These are phyloP conservation scores for Brachionus sp. DNA, from an alignment of 1,140 invertebrate species.

Conservation along the genomic window DNA sequence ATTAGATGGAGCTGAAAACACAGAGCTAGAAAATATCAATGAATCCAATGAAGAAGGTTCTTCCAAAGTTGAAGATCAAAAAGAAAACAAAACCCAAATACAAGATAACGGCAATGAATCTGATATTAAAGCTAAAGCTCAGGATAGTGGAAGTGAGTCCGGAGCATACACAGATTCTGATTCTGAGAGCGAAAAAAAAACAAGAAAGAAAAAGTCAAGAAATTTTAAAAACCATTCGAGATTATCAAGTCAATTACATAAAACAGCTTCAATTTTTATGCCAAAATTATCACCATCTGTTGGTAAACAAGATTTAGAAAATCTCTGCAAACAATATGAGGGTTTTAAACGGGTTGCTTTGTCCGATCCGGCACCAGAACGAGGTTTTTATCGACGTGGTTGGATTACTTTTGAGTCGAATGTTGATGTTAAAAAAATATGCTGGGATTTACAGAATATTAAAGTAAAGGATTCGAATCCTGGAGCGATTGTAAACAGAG, in stretches of 20 bases:
- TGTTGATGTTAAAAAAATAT: conserved; percentile 98
- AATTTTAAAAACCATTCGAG: neutral
- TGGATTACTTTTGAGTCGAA: conserved; percentile 96
- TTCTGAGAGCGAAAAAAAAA: neutral
- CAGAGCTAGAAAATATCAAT: neutral
- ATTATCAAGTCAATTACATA: conserved; percentile 66
- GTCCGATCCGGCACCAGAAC: conserved; percentile 84
- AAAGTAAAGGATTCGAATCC: conserved; percentile 67
- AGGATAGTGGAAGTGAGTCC: neutral
- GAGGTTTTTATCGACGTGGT: conserved; percentile 88
- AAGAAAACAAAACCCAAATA: neutral
- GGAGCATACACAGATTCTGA: conserved; percentile 3
- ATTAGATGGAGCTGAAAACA: neutral
- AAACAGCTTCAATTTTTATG: conserved; percentile 93
- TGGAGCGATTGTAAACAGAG: conserved; percentile 80
- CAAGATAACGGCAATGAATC: neutral
- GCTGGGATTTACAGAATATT: conserved; percentile 96
- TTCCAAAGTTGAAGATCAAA: neutral
- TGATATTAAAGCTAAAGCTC: neutral
- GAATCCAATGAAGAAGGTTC: neutral
- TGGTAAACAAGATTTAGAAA: conserved; percentile 92
- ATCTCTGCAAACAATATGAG: conserved; percentile 62
- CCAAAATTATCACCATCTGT: conserved; percentile 90
- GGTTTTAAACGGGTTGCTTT: conserved; percentile 93
- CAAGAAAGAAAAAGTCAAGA: neutral